phyloP scores from a whole-genome alignment of 2,797 vertebrate species.

The Nyctalus aviator region DNA sequence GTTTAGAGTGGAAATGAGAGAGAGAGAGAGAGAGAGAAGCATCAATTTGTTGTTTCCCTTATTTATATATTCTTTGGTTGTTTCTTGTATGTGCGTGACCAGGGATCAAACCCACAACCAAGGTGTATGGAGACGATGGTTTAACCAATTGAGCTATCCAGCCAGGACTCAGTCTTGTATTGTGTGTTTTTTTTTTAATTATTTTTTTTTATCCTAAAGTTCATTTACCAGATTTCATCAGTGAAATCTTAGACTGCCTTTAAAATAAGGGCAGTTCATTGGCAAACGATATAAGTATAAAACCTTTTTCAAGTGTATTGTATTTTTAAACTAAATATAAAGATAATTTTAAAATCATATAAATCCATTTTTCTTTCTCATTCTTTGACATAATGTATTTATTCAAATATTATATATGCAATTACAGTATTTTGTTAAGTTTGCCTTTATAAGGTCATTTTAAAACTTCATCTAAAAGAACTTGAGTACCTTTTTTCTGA shows the following conservation, averaged over 20 bases:
- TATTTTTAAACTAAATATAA: conserved; percentile 53
- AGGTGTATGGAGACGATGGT: neutral
- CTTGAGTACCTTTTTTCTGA: conserved; percentile 14
- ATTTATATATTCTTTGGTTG: neutral
- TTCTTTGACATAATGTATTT: conserved; percentile 29
- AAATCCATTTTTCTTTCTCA: neutral
- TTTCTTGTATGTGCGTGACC: neutral
- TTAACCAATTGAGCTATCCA: neutral
- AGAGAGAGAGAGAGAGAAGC: neutral
- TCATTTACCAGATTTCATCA: conserved; percentile 86
- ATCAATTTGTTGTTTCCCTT: neutral
- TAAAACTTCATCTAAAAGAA: conserved; percentile 1
- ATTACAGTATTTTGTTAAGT: neutral
- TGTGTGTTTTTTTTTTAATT: conserved; percentile 4
- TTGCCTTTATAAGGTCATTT: neutral
- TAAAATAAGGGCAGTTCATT: conserved; percentile 75
- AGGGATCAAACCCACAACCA: neutral
- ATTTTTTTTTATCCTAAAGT: conserved; percentile 68
- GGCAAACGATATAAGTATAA: conserved; percentile 77
- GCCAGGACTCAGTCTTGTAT: neutral
- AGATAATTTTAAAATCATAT: neutral
- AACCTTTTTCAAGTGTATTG: conserved; percentile 65
- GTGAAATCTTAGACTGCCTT: conserved; percentile 71
- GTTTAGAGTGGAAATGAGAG: neutral
- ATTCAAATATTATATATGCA: neutral